Percentiles rank a stretch among this genome's conserved stretches.
phyloP scores from a whole-genome alignment of 2,888 invertebrate species.

The Coleophora deauratella region DNA sequence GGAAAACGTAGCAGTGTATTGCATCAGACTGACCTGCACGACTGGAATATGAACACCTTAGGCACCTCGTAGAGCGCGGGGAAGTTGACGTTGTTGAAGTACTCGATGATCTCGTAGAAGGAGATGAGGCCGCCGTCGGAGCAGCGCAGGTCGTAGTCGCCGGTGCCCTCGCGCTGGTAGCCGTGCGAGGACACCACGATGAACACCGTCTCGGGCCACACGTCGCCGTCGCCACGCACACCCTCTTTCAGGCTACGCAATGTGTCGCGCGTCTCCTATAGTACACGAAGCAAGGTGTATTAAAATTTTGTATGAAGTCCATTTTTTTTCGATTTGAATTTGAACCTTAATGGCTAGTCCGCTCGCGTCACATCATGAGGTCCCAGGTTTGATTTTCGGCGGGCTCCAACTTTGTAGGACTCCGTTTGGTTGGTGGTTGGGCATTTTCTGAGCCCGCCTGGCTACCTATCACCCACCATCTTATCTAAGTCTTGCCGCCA shows the following conservation, averaged over 20 bases:
- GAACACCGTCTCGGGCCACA: slow-evolving; percentile 72
- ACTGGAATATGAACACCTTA: slow-evolving; percentile 83
- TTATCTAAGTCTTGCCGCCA: no score
- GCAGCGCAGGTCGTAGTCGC: slow-evolving; percentile 75
- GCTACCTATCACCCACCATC: no score
- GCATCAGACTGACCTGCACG: slow-evolving; percentile 76
- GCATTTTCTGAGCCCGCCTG: no score
- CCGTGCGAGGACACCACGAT: slow-evolving; percentile 81
- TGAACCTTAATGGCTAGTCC: no score
- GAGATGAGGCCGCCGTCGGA: slow-evolving; percentile 68
- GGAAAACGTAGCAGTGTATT: no score
- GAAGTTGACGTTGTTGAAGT: slow-evolving; percentile 74
- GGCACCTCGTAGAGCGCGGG: slow-evolving; percentile 73
- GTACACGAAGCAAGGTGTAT: no score
- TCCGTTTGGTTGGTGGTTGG: no score
- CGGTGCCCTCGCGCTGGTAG: slow-evolving; percentile 44
- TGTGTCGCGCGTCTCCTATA: slow-evolving; percentile 43
- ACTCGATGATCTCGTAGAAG: slow-evolving; percentile 69
- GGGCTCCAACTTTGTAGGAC: no score
- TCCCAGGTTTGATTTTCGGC: no score
- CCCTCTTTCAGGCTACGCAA: slow-evolving; percentile 45
- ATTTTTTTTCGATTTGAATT: no score
- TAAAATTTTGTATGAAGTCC: no score
- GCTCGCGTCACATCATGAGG: no score
- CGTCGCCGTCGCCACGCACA: slow-evolving; percentile 12